Evolutionary conservation across 2,797 vertebrate genomes (phyloP).

Genomic region (Anguilla obscura): DNA sequence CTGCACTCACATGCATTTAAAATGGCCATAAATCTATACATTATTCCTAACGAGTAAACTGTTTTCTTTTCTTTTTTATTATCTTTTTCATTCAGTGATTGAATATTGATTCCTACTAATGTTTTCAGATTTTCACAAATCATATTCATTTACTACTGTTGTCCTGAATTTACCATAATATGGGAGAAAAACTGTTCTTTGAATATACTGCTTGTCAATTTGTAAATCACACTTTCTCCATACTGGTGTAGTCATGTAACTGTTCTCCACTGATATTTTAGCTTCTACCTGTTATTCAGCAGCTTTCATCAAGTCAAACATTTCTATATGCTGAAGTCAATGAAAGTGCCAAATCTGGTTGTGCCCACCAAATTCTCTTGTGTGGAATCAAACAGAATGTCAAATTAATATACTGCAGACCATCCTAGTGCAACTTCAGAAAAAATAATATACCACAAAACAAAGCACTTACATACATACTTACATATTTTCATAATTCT

Average conservation of each 20-base stretch:
- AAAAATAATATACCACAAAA: neutral
- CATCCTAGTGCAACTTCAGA: neutral
- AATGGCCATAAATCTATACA: neutral
- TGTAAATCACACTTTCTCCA: neutral
- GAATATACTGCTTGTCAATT: no score
- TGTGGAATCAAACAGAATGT: slow-evolving; percentile 41
- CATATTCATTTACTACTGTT: neutral
- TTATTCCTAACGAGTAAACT: neutral
- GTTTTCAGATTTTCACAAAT: neutral
- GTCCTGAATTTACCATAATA: neutral
- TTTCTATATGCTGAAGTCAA: slow-evolving; percentile 47
- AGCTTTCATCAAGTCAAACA: slow-evolving; percentile 52
- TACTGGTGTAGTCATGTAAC: neutral
- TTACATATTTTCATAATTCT: neutral
- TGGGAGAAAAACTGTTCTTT: neutral
- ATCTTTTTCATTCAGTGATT: neutral
- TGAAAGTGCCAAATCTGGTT: slow-evolving; percentile 32
- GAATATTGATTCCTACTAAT: neutral
- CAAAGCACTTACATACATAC: neutral
- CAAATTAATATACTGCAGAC: neutral
- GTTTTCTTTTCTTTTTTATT: no score
- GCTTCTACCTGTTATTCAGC: slow-evolving; percentile 54
- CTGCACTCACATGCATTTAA: slow-evolving; percentile 1
- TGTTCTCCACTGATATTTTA: neutral
- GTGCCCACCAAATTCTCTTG: slow-evolving; percentile 47